These are phyloP conservation scores for Hypothenemus hampei DNA, from an alignment of 1,140 invertebrate genomes.

Conservation along the genomic window DNA sequence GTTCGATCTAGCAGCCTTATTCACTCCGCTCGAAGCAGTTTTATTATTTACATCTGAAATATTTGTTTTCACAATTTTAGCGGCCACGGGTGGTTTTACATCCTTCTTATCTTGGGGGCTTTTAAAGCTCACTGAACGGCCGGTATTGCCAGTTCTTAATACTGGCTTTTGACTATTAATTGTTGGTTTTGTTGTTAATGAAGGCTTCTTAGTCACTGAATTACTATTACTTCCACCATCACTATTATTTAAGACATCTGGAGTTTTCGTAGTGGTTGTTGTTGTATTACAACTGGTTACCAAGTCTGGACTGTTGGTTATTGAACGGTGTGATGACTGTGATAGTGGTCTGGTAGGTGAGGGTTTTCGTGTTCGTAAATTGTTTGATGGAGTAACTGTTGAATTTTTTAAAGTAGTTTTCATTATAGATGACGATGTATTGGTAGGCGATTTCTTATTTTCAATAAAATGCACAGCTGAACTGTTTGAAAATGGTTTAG, in stretches of 20 bases:
- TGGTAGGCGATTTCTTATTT: conserved; percentile 10
- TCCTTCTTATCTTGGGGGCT: conserved; percentile 36
- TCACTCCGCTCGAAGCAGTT: conserved; percentile 45
- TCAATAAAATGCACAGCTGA: conserved; percentile 29
- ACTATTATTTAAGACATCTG: conserved; percentile 57
- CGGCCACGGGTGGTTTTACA: conserved; percentile 37
- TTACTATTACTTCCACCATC: too few species aligned
- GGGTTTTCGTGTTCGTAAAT: conserved; percentile 44
- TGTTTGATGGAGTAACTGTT: conserved; percentile 48
- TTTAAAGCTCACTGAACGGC: conserved; percentile 29
- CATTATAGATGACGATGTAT: conserved; percentile 36
- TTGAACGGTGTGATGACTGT: conserved; percentile 36
- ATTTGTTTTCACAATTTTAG: conserved; percentile 35
- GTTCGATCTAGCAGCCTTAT: conserved; percentile 49
- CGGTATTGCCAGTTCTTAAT: conserved; percentile 29
- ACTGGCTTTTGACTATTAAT: conserved; percentile 31
- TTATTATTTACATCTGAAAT: conserved; percentile 37
- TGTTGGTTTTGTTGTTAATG: conserved; percentile 31
- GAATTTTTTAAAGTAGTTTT: conserved; percentile 45
- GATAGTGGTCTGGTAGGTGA: conserved; percentile 36
- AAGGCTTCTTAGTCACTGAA: conserved; percentile 30
- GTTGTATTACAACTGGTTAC: conserved; percentile 60
- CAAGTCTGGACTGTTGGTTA: conserved; percentile 61
- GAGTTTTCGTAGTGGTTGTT: conserved; percentile 54
- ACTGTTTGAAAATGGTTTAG: conserved; percentile 42